A percentile compares a stretch with the other conserved stretches of the same genome.
These are phyloP conservation scores for Micromys minutus DNA, from an alignment of 2,113 vertebrate species.

Conservation along the genomic window DNA sequence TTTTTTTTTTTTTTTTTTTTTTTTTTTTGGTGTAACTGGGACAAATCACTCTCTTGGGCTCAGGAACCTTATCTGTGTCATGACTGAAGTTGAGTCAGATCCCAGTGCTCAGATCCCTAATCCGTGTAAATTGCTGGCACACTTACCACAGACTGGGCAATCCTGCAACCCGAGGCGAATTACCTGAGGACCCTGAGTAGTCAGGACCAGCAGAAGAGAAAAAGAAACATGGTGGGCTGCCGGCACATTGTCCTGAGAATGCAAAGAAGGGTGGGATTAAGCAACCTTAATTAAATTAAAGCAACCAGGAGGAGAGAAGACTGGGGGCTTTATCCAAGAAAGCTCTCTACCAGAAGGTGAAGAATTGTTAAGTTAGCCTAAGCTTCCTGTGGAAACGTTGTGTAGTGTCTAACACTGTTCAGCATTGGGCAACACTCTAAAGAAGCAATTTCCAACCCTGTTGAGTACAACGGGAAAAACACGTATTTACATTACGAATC, in stretches of 20 bases:
- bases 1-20: background rate
- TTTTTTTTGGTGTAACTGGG: background rate
- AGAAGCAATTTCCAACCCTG: background rate
- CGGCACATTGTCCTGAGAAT: background rate
- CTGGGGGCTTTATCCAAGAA: background rate
- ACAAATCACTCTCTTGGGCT: background rate
- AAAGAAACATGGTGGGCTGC: rapidly evolving
- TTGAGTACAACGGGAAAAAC: background rate
- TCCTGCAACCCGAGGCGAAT: background rate
- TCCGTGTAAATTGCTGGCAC: background rate
- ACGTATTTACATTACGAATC: background rate
- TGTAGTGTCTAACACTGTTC: background rate
- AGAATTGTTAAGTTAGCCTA: background rate
- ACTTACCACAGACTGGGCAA: background rate
- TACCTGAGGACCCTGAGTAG: background rate
- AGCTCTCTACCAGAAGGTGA: background rate
- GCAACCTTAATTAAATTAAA: background rate
- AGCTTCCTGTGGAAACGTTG: background rate
- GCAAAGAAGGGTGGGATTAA: background rate
- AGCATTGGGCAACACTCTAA: background rate
- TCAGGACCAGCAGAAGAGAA: background rate
- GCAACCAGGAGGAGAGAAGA: background rate
- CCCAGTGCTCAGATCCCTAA: background rate
- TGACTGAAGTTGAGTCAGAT: background rate
- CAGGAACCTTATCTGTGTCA: background rate